Evolutionary conservation across 2,113 vertebrate species (phyloP).

Genomic region (Hepsetus odoe): DNA sequence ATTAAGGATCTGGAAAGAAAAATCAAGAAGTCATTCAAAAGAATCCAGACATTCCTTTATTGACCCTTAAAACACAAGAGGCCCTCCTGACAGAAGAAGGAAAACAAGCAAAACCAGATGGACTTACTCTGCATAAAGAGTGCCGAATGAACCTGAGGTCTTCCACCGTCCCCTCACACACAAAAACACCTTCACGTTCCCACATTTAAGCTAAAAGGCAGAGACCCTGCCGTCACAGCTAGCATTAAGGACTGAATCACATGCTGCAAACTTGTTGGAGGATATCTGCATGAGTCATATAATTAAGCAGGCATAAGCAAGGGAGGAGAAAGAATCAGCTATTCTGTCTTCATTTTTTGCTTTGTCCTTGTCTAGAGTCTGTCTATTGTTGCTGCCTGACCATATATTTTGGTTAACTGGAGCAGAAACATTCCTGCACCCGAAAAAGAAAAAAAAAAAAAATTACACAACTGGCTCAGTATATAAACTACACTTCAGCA

Average conservation of each 20-base stretch:
- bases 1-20: neutral
- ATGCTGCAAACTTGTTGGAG: slow-evolving; percentile 9
- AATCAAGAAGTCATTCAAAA: neutral
- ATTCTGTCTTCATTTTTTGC: slow-evolving; percentile 30
- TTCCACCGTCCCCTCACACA: slow-evolving; percentile 70
- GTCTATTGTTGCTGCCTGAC: slow-evolving; percentile 64
- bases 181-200: slow-evolving; percentile 59
- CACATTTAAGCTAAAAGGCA: slow-evolving; percentile 52
- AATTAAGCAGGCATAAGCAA: neutral
- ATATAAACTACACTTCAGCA: neutral
- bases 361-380: slow-evolving; percentile 56
- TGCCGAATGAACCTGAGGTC: slow-evolving; percentile 70
- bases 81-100: slow-evolving; percentile 7
- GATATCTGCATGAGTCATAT: slow-evolving; percentile 22
- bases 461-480: slow-evolving; percentile 15
- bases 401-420: slow-evolving; percentile 72
- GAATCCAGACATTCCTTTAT: neutral
- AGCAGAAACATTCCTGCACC: slow-evolving; percentile 76
- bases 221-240: neutral
- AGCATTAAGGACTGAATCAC: neutral
- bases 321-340: slow-evolving; percentile 4
- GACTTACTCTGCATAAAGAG: slow-evolving; percentile 78
- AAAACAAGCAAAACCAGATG: slow-evolving; percentile 46
- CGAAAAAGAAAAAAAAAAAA: slow-evolving; percentile 50
- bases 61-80: neutral